Evolutionary conservation across 2,888 invertebrate genomes (phyloP).

Genomic region (Eulithis testata): DNA sequence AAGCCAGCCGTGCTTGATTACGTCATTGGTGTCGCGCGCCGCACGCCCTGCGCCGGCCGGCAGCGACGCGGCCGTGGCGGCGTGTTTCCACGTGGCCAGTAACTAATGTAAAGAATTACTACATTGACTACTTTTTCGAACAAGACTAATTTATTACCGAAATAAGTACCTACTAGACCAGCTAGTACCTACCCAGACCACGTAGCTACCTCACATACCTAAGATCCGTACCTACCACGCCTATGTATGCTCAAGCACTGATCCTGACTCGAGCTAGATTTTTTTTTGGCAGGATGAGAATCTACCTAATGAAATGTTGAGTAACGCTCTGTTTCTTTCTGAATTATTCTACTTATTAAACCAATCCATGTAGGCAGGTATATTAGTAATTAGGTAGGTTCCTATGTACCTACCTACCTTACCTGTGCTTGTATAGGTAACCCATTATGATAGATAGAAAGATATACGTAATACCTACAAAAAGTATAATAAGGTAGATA

Average conservation of each 20-base stretch:
- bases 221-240: too few relatives aligned
- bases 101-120: not conserved
- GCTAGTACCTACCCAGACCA: too few relatives aligned
- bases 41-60: slow-evolving; percentile 36
- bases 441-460: not conserved
- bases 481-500: not conserved
- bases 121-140: slow-evolving; percentile 58
- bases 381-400: too few relatives aligned
- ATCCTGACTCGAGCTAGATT: too few relatives aligned
- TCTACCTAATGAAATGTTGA: too few relatives aligned
- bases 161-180: too few relatives aligned
- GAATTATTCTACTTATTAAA: too few relatives aligned
- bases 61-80: slow-evolving; percentile 44
- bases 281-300: too few relatives aligned
- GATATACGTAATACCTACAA: not conserved
- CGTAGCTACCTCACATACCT: too few relatives aligned
- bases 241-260: too few relatives aligned
- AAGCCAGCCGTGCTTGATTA: slow-evolving; percentile 9
- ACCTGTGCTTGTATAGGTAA: not conserved
- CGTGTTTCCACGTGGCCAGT: slow-evolving; percentile 44
- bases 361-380: too few relatives aligned
- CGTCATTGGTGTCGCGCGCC: slow-evolving; percentile 41
- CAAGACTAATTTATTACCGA: slow-evolving; percentile 2
- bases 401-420: not conserved
- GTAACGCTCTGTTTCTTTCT: too few relatives aligned